A percentile compares a stretch with the other conserved stretches of the same genome.
phyloP scores from a whole-genome alignment of 2,113 vertebrate species.

The Bos taurus region DNA sequence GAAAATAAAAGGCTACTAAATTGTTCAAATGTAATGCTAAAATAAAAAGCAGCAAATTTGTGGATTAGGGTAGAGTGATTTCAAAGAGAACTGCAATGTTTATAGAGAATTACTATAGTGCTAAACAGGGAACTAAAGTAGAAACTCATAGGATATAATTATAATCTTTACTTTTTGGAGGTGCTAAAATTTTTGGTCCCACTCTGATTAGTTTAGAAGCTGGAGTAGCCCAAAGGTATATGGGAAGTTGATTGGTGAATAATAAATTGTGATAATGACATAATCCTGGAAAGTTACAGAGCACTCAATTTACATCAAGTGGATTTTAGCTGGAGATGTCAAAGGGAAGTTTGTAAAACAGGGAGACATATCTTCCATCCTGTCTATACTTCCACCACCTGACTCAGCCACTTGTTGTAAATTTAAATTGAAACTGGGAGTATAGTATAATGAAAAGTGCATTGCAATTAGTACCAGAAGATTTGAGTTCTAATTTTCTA shows the following conservation, averaged over 20 bases:
- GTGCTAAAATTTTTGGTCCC: neutral
- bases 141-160: neutral
- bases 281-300: neutral
- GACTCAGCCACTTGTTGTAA: neutral
- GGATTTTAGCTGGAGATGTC: neutral
- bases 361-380: neutral
- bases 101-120: neutral
- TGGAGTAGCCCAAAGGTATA: neutral
- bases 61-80: neutral
- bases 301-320: neutral
- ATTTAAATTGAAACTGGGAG: neutral
- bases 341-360: neutral
- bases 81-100: neutral
- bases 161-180: neutral
- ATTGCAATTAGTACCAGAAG: neutral
- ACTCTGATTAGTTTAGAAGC: neutral
- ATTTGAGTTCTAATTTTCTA: neutral
- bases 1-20: slow-evolving; percentile 18
- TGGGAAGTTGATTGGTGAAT: neutral
- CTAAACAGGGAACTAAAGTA: neutral
- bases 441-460: neutral
- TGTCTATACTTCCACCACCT: neutral
- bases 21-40: neutral
- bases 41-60: neutral
- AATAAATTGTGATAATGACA: neutral